Evolutionary conservation across 2,888 invertebrate genomes (phyloP), one percentile per base, ranked within the genome.

Genomic region (Drosophila fulvimacula): DNA sequence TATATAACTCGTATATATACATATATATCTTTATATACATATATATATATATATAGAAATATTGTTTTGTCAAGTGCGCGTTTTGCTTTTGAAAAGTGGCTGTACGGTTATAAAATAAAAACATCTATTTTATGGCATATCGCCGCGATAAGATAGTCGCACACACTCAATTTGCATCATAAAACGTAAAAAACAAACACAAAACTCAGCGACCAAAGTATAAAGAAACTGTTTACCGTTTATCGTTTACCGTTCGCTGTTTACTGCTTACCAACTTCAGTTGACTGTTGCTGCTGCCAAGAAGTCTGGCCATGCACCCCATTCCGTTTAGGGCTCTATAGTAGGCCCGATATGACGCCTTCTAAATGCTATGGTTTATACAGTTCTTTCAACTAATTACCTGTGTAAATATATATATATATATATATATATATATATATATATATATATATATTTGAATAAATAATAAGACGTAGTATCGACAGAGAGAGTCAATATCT

Each of bases 81-180:
- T 46, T 68, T 69, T 49, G 58, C 42, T 44, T 42, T 67, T 48
- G 30, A 30, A 63, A 63, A 49, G 42, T 64, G 49, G 52, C 64
- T 56, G 36, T 19, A 19, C 53, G 38, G 24, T 11, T 48, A 52
- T 51, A 42, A 44, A 63, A 70, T 61, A 69, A 74, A 79, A 81
- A 67, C 70, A 73, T 78, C 36, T 79, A 76, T 61, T 74, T 82
- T 72, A 76, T 65, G 59, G 59, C 69, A 51, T 58, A 66, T 71
- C 58, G 55, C 42, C 13, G 41, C 66, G 82, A 83, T 83, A 85
- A 83, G 85, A 78, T 73, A 73, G 30, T 48, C 53, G 17, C 53
- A 19, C 30, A 30, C 17, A 30, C 21, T 32, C 73, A 69, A 61
- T 82, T 75, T 82, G 75, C 79, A 76, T 72, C 73, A 69, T 82